Evolutionary conservation across 1,140 invertebrate genomes (phyloP), one percentile per base, ranked within the genome.

Genomic region (Euglossa dilemma): DNA sequence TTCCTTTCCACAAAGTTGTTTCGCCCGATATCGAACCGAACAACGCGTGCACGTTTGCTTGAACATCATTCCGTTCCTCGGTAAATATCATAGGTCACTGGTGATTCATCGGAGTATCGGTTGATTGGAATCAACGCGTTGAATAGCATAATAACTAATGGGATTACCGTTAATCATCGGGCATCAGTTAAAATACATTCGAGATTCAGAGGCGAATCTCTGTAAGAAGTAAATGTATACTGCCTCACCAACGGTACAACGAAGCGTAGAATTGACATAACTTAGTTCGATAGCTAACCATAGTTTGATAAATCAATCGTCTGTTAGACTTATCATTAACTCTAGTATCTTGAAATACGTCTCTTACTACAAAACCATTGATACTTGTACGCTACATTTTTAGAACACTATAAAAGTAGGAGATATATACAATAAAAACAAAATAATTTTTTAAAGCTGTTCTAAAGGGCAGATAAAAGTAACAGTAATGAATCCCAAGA

Each of bases 121-220:
- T 57, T 73, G 54, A 73, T 74, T 59, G 71, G 36, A 74, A 74
- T 74, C 36, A 71, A 71, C 18, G 28, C 43, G n/a, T 59, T 52
- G 23, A 73, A 59, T 45, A 16, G 20, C n/a, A 56, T 54, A n/a
- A 72, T 56, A 59, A 36, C 3, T 28, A 59, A 8, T 0, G 4
- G 36, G 54, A 59, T 45, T 20, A 20, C 8, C 1, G 1, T 25
- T n/a, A 47, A 61, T 36, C 25, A 14, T 57, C 12, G 52, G 12
- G 14, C 52, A 70, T 18, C 28, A 25, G 20, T 70, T 50, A 8
- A 12, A 25, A 43, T 2, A 72, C 8, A 72, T 36, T n/a, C 18
- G 12, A 14, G 36, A 36, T 56, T 54, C 7, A 8, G 20, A n/a
- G 14, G 6, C 36, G 18, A 52, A 52, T 9, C 23, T 0, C 5